These are phyloP conservation scores for Rhinoraja longicauda DNA, from an alignment of 2,797 vertebrate genomes.

Conservation along the genomic window DNA sequence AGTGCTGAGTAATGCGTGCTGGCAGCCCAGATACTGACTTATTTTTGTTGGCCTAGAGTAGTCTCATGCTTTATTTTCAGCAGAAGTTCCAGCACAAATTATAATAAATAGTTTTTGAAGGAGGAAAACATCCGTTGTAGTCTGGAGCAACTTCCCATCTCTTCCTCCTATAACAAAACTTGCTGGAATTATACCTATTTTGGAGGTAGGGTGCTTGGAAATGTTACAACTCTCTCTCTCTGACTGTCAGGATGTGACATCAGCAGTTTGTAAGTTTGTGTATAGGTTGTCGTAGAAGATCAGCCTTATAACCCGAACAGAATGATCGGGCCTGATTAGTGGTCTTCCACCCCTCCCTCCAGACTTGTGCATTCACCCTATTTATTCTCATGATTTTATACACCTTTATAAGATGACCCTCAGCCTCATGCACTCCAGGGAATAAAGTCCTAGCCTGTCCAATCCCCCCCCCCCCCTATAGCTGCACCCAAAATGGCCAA, in stretches of 20 bases:
- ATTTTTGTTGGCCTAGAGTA: not conserved
- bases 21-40: not conserved
- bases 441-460: too few species aligned
- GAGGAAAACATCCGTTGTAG: slow-evolving; percentile 31
- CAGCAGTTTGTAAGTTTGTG: not conserved
- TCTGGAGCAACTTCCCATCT: slow-evolving; percentile 18
- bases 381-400: too few species aligned
- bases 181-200: not conserved
- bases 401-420: too few species aligned
- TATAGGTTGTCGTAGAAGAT: not conserved
- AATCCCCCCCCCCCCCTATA: too few species aligned
- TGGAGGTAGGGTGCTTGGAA: not conserved
- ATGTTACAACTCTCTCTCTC: slow-evolving; percentile 10
- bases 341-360: not conserved
- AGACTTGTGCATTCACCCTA: too few species aligned
- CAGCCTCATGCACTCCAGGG: too few species aligned
- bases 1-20: not conserved
- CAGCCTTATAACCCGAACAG: not conserved
- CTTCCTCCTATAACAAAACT: not conserved
- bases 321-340: not conserved
- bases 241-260: slow-evolving; percentile 24
- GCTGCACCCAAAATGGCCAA: too few species aligned
- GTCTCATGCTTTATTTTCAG: not conserved
- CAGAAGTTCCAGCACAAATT: not conserved
- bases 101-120: not conserved